Percentiles rank a stretch among this genome's conserved stretches.
Evolutionary conservation across 2,797 vertebrate genomes (phyloP).

Genomic region (Trachurus trachurus): DNA sequence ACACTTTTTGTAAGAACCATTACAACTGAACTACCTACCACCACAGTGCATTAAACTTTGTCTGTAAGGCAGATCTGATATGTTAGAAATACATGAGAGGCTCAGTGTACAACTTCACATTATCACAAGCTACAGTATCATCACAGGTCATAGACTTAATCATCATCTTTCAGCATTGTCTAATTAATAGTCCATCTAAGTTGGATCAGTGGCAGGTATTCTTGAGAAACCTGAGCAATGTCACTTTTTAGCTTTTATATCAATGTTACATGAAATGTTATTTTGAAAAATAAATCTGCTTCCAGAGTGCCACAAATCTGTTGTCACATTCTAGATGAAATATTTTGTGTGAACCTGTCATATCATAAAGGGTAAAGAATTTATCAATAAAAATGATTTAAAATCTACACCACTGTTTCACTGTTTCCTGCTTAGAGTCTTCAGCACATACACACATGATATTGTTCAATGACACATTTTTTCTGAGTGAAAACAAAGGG

Average conservation of each 20-base stretch:
- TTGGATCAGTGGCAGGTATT: slow-evolving; percentile 2
- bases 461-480: too few species aligned
- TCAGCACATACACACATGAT: too few species aligned
- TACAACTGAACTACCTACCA: slow-evolving; percentile 48
- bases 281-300: neutral
- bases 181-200: neutral
- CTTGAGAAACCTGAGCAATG: neutral
- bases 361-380: neutral
- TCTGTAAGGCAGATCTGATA: neutral
- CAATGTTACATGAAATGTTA: neutral
- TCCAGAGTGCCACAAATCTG: slow-evolving; percentile 8
- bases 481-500: too few species aligned
- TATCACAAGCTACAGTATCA: neutral
- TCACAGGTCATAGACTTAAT: neutral
- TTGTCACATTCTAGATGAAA: slow-evolving; percentile 1
- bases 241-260: slow-evolving; percentile 24
- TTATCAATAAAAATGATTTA: slow-evolving; percentile 37
- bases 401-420: neutral
- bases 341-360: slow-evolving; percentile 15
- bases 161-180: neutral
- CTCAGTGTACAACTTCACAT: neutral
- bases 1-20: slow-evolving; percentile 3
- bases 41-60: slow-evolving; percentile 49
- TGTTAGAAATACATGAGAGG: neutral
- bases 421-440: neutral